Conservation (phyloP, 2,113 vertebrate genomes). For the Chinchilla lanigera region DNA sequence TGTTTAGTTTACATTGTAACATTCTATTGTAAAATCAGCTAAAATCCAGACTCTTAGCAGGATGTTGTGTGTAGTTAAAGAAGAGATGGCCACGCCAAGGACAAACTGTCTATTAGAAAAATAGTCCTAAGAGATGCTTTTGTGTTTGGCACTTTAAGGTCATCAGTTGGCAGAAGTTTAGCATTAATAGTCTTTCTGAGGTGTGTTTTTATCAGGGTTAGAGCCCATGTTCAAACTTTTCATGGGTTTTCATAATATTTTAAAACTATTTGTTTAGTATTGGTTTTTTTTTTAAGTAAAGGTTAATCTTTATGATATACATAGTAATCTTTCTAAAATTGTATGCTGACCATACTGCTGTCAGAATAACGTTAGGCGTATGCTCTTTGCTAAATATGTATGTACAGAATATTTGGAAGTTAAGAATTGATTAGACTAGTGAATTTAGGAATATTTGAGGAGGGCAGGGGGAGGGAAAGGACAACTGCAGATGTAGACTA, state of each 20-base stretch:
- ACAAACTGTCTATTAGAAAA: slow-evolving; percentile 53
- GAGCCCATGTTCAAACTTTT: slow-evolving; percentile 62
- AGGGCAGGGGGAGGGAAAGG: slow-evolving; percentile 79
- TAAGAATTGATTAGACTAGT: slow-evolving; percentile 90
- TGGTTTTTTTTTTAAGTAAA: slow-evolving; percentile 78
- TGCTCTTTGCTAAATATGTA: slow-evolving; percentile 92
- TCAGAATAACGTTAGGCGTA: slow-evolving; percentile 89
- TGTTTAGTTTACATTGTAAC: slow-evolving; percentile 90
- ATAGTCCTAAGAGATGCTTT: slow-evolving; percentile 68
- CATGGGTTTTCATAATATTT: slow-evolving; percentile 79
- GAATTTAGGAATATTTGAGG: slow-evolving; percentile 82
- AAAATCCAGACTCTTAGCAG: slow-evolving; percentile 77
- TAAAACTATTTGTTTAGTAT: slow-evolving; percentile 79
- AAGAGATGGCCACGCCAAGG: slow-evolving; percentile 80
- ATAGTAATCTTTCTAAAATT: slow-evolving; percentile 88
- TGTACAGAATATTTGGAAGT: slow-evolving; percentile 92
- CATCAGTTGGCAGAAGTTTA: slow-evolving; percentile 72
- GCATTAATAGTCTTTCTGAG: slow-evolving; percentile 56
- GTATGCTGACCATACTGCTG: slow-evolving; percentile 89
- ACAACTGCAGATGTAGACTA: slow-evolving; percentile 83
- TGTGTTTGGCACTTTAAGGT: slow-evolving; percentile 73
- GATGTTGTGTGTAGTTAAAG: slow-evolving; percentile 77
- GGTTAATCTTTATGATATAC: slow-evolving; percentile 78
- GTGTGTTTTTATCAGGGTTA: slow-evolving; percentile 75
- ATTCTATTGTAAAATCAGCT: slow-evolving; percentile 85